Conservation (phyloP, 30 jellyfish, hydroid and myxozoan species). For the Aurelia aurita complex sp. Pacific region DNA sequence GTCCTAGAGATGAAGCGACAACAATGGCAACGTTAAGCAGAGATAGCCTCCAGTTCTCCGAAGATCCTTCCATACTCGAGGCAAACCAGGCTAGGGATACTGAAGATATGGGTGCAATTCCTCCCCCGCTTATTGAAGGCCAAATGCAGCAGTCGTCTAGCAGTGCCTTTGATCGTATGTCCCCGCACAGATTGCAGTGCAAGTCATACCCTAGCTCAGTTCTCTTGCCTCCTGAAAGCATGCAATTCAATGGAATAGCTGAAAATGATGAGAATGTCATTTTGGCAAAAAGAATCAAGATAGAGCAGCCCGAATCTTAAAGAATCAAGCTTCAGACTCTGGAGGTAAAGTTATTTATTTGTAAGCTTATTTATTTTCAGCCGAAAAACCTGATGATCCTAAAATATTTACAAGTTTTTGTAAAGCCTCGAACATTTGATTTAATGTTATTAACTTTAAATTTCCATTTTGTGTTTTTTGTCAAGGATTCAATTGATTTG, state of each 20-base stretch:
- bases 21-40: background rate
- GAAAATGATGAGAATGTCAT: background rate
- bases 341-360: too few species aligned
- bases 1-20: background rate
- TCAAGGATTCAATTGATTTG: too few species aligned
- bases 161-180: background rate
- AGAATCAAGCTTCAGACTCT: too few species aligned
- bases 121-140: background rate
- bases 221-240: background rate
- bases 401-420: too few species aligned
- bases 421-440: too few species aligned
- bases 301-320: slow-evolving; percentile 3
- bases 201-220: slow-evolving; percentile 29
- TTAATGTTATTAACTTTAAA: too few species aligned
- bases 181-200: background rate
- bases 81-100: background rate
- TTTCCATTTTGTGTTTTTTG: too few species aligned
- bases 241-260: background rate
- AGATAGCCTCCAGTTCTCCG: background rate
- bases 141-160: background rate
- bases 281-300: slow-evolving; percentile 10
- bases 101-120: background rate
- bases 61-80: background rate
- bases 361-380: too few species aligned
- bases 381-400: too few species aligned